Evolutionary conservation across 2,113 vertebrate species (phyloP), one percentile per base, ranked within the genome.

Genomic region (Otolemur garnettii): DNA sequence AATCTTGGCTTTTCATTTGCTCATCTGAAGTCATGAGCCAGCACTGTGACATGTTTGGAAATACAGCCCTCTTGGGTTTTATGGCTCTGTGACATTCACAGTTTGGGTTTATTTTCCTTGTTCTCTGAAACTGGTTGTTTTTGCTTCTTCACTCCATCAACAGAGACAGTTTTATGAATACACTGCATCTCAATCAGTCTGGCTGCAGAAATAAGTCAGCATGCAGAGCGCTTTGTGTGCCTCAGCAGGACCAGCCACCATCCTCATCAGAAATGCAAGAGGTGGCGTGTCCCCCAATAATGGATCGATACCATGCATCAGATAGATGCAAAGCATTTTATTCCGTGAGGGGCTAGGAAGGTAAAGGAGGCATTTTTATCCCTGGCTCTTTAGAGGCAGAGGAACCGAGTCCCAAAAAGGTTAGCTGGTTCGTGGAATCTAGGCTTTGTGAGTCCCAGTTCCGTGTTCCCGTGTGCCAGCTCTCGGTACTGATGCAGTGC

Each of bases 81-180:
- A 55, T 91, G 79, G 55, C 83, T 93, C 83, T 22, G 57, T 75
- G 82, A 50, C 35, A 42, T 53, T 92, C 91, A 45, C 59, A 24
- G 45, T 81, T 97, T 38, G 84, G 60, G 91, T 84, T 96, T 92
- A 83, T 97, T 96, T 91, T 91, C 80, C 35, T 55, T 68, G 45
- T 83, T 96, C 83, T 91, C 86, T 78, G 74, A 45, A 92, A 83
- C 85, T 83, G 96, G 91, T 80, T 2, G 0, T 64, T 94, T 92
- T 72, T 53, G 53, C 66, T 77, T 38, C 77, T 79, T 66, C 64
- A 57, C 82, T 95, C 57, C 50, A 87, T 97, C 95, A 79, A 3
- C 42, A 33, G 15, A 87, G 83, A 79, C 72, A 74, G 81, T 69
- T 97, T 97, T 93, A 94, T 93, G 94, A 93, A 85, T 60, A 74